A percentile compares a stretch with the other conserved stretches of the same genome.
Conservation (phyloP, 2,888 invertebrate genomes). For the Acrocyrtus sp. region DNA sequence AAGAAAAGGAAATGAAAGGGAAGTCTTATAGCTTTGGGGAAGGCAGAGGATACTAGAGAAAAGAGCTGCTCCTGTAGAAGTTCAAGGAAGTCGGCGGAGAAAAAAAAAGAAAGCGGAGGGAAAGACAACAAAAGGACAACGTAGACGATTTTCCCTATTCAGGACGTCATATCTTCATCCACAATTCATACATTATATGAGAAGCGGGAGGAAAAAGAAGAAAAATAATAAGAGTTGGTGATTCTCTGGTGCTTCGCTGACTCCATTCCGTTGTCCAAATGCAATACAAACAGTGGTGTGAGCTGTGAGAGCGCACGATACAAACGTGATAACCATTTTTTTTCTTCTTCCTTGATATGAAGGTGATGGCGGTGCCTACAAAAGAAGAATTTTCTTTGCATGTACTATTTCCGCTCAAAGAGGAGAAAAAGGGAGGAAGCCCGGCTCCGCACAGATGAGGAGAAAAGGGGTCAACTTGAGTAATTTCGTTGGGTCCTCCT, state of each 20-base stretch:
- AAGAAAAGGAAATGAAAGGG: too few relatives aligned
- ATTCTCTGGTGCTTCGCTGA: too few relatives aligned
- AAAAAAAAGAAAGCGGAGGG: background rate
- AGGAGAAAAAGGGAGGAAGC: background rate
- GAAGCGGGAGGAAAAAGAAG: too few relatives aligned
- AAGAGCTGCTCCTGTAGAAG: too few relatives aligned
- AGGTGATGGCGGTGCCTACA: background rate
- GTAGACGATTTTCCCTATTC: background rate
- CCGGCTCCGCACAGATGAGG: background rate
- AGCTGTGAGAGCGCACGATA: too few relatives aligned
- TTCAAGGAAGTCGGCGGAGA: background rate
- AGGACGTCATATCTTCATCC: background rate
- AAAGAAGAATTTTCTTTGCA: background rate
- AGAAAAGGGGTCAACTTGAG: slow-evolving; percentile 14
- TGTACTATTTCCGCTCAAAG: background rate
- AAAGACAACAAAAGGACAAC: background rate
- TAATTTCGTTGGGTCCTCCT: background rate
- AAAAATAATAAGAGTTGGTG: too few relatives aligned
- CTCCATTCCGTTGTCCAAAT: too few relatives aligned
- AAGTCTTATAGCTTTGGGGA: background rate
- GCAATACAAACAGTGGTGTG: too few relatives aligned
- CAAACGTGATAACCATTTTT: too few relatives aligned
- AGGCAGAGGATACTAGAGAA: background rate
- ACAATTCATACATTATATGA: too few relatives aligned
- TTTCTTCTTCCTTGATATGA: too few relatives aligned